phyloP scores from a whole-genome alignment of 2,888 invertebrate species.

The Eristalis pertinax region DNA sequence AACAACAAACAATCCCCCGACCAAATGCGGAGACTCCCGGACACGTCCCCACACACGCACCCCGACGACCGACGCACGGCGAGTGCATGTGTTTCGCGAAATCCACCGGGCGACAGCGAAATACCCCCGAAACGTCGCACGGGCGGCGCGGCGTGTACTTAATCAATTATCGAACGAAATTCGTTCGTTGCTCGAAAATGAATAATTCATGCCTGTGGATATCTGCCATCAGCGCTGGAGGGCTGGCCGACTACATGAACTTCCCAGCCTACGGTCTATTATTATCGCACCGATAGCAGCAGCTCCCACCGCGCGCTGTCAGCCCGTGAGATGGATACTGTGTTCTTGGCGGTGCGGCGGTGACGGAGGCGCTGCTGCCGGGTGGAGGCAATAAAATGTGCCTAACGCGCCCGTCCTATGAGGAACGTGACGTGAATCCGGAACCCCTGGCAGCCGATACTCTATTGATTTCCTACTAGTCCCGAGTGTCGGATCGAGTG shows the following conservation, averaged over 20 bases:
- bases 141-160: constrained; percentile 10
- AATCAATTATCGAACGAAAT: constrained; percentile 61
- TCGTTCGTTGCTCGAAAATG: constrained; percentile 41
- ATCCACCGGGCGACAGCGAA: background rate
- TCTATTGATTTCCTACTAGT: background rate
- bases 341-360: background rate
- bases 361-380: background rate
- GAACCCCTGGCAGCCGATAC: background rate
- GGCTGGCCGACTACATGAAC: background rate
- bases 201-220: constrained; percentile 56
- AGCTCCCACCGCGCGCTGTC: background rate
- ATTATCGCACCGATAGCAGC: background rate
- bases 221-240: background rate
- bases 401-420: background rate
- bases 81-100: background rate
- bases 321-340: background rate
- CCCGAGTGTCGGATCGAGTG: background rate
- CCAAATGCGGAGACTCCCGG: background rate
- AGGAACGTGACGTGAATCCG: background rate
- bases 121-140: background rate
- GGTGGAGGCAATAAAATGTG: background rate
- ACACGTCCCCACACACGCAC: background rate
- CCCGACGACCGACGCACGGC: too few relatives aligned
- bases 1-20: background rate
- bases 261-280: background rate